Evolutionary conservation across 2,113 vertebrate genomes (phyloP).

Genomic region (Entomyzon cyanotis): DNA sequence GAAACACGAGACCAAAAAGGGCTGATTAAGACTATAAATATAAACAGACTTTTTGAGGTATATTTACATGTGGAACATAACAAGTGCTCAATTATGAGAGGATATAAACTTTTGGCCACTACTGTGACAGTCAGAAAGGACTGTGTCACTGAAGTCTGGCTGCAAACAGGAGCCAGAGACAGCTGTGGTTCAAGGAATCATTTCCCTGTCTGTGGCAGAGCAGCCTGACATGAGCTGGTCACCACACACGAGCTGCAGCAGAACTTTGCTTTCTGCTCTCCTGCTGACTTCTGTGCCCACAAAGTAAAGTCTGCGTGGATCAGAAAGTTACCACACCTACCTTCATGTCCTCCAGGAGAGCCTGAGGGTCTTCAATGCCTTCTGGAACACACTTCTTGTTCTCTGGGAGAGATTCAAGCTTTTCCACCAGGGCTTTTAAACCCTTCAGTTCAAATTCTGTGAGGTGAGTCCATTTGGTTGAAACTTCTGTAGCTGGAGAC

Average conservation of each 20-base stretch:
- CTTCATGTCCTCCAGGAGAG: constrained; percentile 93
- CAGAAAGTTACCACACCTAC: constrained; percentile 66
- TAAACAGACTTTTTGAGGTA: neutral
- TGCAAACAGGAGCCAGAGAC: neutral
- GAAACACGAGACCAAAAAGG: neutral
- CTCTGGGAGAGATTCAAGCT: constrained; percentile 93
- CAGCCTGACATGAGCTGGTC: neutral
- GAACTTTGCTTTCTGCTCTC: neutral
- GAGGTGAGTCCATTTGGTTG: constrained; percentile 87
- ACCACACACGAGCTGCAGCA: neutral
- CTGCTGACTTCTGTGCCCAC: neutral
- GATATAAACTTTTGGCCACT: neutral
- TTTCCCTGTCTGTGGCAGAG: neutral
- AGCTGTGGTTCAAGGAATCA: neutral
- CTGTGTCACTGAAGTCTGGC: neutral
- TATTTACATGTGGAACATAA: neutral
- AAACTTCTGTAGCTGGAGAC: constrained; percentile 81
- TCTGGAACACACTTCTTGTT: constrained; percentile 92
- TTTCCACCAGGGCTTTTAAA: constrained; percentile 90
- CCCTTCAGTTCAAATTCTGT: constrained; percentile 94
- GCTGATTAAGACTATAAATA: neutral
- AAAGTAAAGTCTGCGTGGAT: neutral
- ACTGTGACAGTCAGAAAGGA: neutral
- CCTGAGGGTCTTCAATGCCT: constrained; percentile 89
- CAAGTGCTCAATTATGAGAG: neutral